phyloP scores from a whole-genome alignment of 2,113 vertebrate species.

The Cyanoderma ruficeps region DNA sequence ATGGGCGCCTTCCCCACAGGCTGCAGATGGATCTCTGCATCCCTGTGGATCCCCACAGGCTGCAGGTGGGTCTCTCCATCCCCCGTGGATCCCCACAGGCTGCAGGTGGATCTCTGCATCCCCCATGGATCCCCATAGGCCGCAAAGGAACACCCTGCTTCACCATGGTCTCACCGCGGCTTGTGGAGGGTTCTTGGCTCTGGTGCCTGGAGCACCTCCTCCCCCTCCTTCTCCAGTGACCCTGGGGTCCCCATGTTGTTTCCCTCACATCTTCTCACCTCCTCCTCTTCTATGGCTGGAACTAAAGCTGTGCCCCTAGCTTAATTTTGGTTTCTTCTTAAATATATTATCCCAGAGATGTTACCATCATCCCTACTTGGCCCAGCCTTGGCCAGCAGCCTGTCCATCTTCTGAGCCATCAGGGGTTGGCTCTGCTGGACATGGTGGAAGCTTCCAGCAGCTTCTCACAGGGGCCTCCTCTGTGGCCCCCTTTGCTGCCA shows the following conservation, averaged over 20 bases:
- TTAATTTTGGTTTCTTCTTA: not conserved
- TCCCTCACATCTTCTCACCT: not conserved
- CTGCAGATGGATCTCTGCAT: too few relatives aligned
- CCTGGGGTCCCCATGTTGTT: too few relatives aligned
- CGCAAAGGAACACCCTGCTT: not conserved
- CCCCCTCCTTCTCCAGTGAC: not conserved
- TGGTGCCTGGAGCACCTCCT: not conserved
- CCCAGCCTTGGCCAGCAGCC: not conserved
- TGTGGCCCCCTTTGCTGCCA: not conserved
- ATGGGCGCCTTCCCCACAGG: not conserved
- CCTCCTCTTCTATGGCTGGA: not conserved
- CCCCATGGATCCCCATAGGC: not conserved
- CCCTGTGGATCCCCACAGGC: too few relatives aligned
- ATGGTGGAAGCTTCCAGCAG: not conserved
- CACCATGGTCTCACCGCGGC: not conserved
- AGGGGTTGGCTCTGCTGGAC: not conserved
- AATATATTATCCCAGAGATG: accelerated
- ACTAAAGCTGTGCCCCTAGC: too few relatives aligned
- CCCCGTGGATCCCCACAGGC: too few relatives aligned
- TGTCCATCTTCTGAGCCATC: not conserved
- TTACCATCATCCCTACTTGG: accelerated
- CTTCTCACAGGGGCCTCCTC: not conserved
- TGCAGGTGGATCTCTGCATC: not conserved
- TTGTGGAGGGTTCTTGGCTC: not conserved
- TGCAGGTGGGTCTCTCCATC: too few relatives aligned